Base-by-base conservation (phyloP, 2,113 vertebrate genomes). In the Axis porcinus region DNA sequence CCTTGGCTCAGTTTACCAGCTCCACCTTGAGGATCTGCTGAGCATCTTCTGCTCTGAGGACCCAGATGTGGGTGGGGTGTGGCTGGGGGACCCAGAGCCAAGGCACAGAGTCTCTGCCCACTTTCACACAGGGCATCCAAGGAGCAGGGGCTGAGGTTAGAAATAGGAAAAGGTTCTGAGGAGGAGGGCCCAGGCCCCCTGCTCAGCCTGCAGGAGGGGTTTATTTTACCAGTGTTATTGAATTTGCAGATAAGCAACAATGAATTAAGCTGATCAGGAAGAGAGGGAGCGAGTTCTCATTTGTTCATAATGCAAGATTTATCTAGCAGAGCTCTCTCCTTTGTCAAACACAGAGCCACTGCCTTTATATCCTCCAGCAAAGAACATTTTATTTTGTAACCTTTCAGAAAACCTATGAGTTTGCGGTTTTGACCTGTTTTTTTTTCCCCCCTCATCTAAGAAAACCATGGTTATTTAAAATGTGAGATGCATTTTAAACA, bases 221-320 rank as follows among this genome's bases (percentile, higher is more conserved):
- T 94, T 96, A 95, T 95, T 98, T 97, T 82, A 58, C 58, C 28
- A 83, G 94, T 43, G 25, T 98, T 97, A 98, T 96, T 97, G 95
- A 96, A 98, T 97, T 98, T 98, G 91, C 93, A 97, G 97, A 97
- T 98, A 98, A 97, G 96, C 95, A 95, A 95, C 76, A 91, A 95
- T 93, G 97, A 98, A 97, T 97, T 97, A 96, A 97, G 78, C 92
- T 97, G 93, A 94, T 94, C 94, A 86, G 92, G 92, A 96, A 94
- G 81, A 88, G 86, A 95, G 62, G 64, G 89, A 90, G 64, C 50
- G 57, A 74, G 84, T 76, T 88, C 88, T 91, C 83, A 36, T 94
- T 86, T 91, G 93, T 89, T 96, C 93, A 52, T 84, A 96, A 98
- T 25, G 86, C 67, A 96, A 78, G 52, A 60, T 97, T 97, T 98